Evolutionary conservation across 2,888 invertebrate species (phyloP).

Genomic region (Charanyca ferruginea): DNA sequence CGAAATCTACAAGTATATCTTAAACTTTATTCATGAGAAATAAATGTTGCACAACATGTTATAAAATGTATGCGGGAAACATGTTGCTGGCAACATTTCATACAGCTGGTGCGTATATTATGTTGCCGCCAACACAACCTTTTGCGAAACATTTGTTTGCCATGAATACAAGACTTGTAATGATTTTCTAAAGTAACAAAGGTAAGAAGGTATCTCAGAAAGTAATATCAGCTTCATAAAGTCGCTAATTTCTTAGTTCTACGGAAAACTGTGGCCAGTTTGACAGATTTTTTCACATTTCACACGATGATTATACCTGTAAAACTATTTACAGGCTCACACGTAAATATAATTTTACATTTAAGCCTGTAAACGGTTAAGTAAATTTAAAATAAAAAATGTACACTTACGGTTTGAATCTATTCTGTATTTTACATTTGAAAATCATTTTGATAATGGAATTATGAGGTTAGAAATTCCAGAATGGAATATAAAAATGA

Average conservation of each 20-base stretch:
- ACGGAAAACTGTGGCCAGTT: constrained; percentile 60
- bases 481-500: constrained; percentile 17
- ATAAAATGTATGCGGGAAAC: neutral
- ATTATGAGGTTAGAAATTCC: constrained; percentile 16
- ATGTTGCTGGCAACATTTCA: neutral
- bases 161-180: neutral
- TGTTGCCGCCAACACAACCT: neutral
- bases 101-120: neutral
- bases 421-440: constrained; percentile 30
- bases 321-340: constrained; percentile 43
- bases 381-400: constrained; percentile 21
- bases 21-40: neutral
- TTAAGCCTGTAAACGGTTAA: constrained; percentile 44
- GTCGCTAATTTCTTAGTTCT: constrained; percentile 51
- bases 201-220: no score
- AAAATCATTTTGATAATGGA: constrained; percentile 20
- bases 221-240: neutral
- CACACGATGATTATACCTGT: constrained; percentile 65
- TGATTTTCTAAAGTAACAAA: neutral
- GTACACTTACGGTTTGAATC: constrained; percentile 62
- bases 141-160: neutral
- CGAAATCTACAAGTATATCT: no score
- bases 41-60: neutral
- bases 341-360: constrained; percentile 49
- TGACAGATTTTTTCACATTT: constrained; percentile 66